phyloP scores from a whole-genome alignment of 2,797 vertebrate species.

The Podarcis lilfordi region DNA sequence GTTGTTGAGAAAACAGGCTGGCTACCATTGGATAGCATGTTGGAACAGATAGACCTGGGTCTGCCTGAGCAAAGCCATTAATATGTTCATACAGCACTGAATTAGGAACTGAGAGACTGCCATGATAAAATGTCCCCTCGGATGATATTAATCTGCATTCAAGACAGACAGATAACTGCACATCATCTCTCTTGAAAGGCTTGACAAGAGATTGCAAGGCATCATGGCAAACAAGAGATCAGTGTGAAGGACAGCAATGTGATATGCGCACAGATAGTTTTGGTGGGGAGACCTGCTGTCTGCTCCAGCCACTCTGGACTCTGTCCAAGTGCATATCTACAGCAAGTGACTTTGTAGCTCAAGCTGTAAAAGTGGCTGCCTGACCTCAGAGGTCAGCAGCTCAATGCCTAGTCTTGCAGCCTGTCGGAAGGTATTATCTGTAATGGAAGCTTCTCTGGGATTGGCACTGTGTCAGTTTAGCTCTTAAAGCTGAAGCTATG shows the following conservation, averaged over 20 bases:
- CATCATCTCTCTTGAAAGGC: not conserved
- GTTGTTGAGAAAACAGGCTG: not conserved
- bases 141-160: not conserved
- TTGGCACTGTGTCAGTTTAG: not conserved
- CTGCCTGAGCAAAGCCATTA: not conserved
- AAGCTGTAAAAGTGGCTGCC: constrained; percentile 10
- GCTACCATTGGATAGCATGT: not conserved
- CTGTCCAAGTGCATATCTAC: not conserved
- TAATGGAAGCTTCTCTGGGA: not conserved
- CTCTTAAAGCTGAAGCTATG: not conserved
- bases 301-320: not conserved
- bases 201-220: not conserved
- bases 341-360: not conserved
- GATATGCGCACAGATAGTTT: not conserved
- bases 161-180: not conserved
- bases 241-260: not conserved
- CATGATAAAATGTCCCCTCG: not conserved
- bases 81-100: not conserved
- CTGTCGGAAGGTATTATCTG: constrained; percentile 14
- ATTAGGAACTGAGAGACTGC: not conserved
- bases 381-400: not conserved
- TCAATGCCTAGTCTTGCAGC: constrained; percentile 10
- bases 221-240: not conserved
- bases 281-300: not conserved
- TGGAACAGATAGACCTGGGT: not conserved